Base-by-base conservation (phyloP, 1,140 invertebrate species). In the Diorhabda elongata region DNA sequence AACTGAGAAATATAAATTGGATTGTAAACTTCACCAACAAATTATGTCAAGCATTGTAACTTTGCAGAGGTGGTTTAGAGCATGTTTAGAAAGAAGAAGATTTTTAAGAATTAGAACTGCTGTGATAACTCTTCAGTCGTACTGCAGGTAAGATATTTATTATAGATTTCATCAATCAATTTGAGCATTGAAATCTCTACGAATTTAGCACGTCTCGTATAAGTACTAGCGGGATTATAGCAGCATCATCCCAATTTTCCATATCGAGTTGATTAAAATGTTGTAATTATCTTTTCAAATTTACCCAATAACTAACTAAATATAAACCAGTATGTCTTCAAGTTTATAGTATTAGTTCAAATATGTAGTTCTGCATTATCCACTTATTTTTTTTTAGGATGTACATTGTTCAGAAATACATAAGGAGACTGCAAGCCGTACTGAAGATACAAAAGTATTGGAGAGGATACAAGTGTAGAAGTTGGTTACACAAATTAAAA, bases 31-130 rank as follows among this genome's bases (percentile, higher is more conserved):
- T 44, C 96, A 98, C 82, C 91, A 95, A 78, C 93, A 96, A 77
- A 97, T 98, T 69, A 94, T 98, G 86, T 89, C 92, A 41, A 91
- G 92, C 64, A 97, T 98, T 75, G 89, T 96, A 57, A 90, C 89
- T 1, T 92, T 98, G 71, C 96, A 98, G 82, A 85, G 93, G 64
- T 98, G 95, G 95, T 95, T 95, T 80, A 85, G 95, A 58, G 88
- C 91, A 0, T 87, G 90, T 73, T 81, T 96, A 42, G 92, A 95
- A 76, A 82, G 94, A 56, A 82, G 89, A 68, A 86, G 89, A 69
- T 98, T 93, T 83, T 81, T 94, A 0, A 84, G 87, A 66, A 80
- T 96, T 67, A 87, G 88, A 72, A 84, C 88, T 65, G 89, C 92
- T 44, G 89, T 90, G 2, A 82, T 94, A 59, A 86, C 88, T 26